phyloP scores from a whole-genome alignment of 2,888 invertebrate species.

The Aleiodes leptofemur region DNA sequence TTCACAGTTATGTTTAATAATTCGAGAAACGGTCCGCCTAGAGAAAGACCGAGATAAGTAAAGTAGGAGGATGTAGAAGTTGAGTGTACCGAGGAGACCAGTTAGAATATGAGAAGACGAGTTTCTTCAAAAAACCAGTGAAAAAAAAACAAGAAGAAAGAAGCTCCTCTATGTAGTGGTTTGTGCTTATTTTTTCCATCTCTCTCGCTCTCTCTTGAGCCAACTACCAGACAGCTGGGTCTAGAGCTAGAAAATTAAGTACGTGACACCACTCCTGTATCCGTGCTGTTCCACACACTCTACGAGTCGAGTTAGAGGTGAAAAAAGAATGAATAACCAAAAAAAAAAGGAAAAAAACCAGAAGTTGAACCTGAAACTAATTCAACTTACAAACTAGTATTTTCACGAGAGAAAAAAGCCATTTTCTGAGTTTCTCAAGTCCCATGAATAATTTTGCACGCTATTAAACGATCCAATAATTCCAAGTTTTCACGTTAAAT shows the following conservation, averaged over 20 bases:
- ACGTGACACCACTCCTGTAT: constrained; percentile 53
- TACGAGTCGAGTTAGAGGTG: not conserved
- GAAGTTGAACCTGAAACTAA: constrained; percentile 36
- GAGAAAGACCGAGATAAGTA: constrained; percentile 26
- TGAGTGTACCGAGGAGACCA: constrained; percentile 31
- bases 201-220: constrained; percentile 31
- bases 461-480: not conserved
- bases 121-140: constrained; percentile 29
- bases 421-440: constrained; percentile 5
- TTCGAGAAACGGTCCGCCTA: constrained; percentile 55
- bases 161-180: constrained; percentile 40
- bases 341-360: too few relatives aligned
- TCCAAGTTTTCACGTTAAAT: not conserved
- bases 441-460: constrained; percentile 33
- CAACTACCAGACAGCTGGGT: constrained; percentile 43
- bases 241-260: constrained; percentile 56
- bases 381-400: constrained; percentile 41
- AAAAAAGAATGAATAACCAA: constrained; percentile 12
- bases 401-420: constrained; percentile 5
- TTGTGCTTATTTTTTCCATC: constrained; percentile 36
- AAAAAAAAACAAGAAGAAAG: constrained; percentile 35
- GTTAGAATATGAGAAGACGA: constrained; percentile 30
- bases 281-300: not conserved
- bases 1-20: constrained; percentile 66
- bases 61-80: constrained; percentile 19